Evolutionary conservation across 2,113 vertebrate genomes (phyloP), one percentile per base, ranked within the genome.

Genomic region (Megaleporinus macrocephalus): DNA sequence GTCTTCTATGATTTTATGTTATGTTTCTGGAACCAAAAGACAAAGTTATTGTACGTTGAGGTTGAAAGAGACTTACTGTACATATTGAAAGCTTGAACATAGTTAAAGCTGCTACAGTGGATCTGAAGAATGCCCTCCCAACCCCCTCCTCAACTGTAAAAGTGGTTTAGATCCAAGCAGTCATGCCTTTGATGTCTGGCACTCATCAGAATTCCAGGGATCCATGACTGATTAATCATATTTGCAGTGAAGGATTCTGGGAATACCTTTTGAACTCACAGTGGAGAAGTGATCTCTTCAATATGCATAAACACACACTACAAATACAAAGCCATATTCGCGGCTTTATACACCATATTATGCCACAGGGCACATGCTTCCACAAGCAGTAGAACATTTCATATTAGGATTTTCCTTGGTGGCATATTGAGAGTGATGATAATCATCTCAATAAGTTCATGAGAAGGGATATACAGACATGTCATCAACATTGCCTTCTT

Each of bases 161-260:
- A 69, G 27, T 29, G 47, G 13, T 66, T 83, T 59, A 30, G 29
- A 41, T 80, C 55, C 20, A 33, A 26, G 57, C 57, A 61, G 14
- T 22, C 5, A 11, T 65, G 30, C 33, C 53, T 84, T 84, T 80
- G 73, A 72, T 76, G 78, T 80, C 74, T 63, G 61, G 26, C 78
- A 71, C 20, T 41, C 22, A 62, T 49, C 29, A 53, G 73, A 55
- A 70, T 76, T 84, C 71, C 77, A 84, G 63, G 55, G 47, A 71
- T 75, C 83, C 55, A 71, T 84, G 78, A 76, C 73, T 59, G 72
- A 80, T 65, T 76, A 66, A 76, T 76, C 36, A 62, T 82, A 61
- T 70, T 59, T 71, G 53, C 65, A 20, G 27, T 75, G 29, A 68
- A 18, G 16, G 20, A 16, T 33, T 79, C 44, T 82, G 71, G 24